Conservation (phyloP, 2,797 vertebrate genomes). For the Bufotes viridis region DNA sequence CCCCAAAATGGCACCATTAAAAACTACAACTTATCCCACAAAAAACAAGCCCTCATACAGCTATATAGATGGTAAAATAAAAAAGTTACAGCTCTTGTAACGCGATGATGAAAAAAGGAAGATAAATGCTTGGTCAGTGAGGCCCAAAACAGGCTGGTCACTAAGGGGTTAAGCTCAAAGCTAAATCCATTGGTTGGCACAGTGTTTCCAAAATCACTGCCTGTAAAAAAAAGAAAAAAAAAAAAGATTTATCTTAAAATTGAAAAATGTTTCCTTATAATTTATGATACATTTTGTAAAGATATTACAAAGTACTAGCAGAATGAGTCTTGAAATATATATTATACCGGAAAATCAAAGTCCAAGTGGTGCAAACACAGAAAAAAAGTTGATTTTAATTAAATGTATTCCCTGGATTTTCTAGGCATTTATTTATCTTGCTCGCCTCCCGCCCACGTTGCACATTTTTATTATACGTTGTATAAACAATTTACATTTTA, state of each 20-base stretch:
- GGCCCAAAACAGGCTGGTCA: no score
- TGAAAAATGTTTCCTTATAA: background rate
- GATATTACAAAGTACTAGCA: background rate
- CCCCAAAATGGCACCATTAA: no score
- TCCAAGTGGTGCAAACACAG: background rate
- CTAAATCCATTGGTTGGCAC: no score
- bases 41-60: no score
- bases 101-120: no score
- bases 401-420: conserved; percentile 16
- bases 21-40: no score
- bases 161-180: no score
- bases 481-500: conserved; percentile 38
- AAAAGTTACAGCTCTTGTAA: no score
- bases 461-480: conserved; percentile 26
- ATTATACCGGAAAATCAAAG: background rate
- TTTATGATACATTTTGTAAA: background rate
- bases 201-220: no score
- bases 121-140: no score
- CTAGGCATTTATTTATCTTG: background rate
- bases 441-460: background rate
- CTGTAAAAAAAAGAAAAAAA: no score
- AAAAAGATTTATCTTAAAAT: background rate
- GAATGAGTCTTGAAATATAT: background rate
- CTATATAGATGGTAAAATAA: no score
- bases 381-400: conserved; percentile 10